Percentiles rank a stretch among this genome's conserved stretches.
These are phyloP conservation scores for Meda fulgida DNA, from an alignment of 2,797 vertebrate genomes.

Conservation along the genomic window DNA sequence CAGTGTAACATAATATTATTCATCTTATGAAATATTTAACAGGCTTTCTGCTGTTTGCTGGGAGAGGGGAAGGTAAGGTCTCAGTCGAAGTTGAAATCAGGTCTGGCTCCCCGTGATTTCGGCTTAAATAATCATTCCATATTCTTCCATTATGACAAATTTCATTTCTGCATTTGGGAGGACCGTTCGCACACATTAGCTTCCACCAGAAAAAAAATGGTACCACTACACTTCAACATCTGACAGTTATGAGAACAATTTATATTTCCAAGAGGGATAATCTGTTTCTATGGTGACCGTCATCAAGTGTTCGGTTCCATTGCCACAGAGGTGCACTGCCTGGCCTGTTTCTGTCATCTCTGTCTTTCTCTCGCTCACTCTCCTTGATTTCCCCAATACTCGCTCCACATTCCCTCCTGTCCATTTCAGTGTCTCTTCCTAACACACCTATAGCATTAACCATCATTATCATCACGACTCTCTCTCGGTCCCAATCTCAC, in stretches of 20 bases:
- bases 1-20: constrained; percentile 59
- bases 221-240: constrained; percentile 51
- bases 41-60: constrained; percentile 59
- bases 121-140: constrained; percentile 59
- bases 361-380: constrained; percentile 29
- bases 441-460: constrained; percentile 38
- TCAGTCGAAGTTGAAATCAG: constrained; percentile 31
- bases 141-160: constrained; percentile 53
- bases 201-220: constrained; percentile 30
- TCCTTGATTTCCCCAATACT: constrained; percentile 11
- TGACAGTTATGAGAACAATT: constrained; percentile 72
- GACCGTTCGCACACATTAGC: constrained; percentile 46
- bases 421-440: constrained; percentile 28
- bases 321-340: constrained; percentile 59
- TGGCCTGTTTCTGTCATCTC: constrained; percentile 65
- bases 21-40: constrained; percentile 65
- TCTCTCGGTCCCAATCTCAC: background rate
- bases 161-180: constrained; percentile 55
- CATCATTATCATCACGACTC: constrained; percentile 29
- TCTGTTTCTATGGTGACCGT: constrained; percentile 87
- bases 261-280: constrained; percentile 73
- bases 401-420: constrained; percentile 3
- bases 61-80: constrained; percentile 42
- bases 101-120: constrained; percentile 45
- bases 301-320: constrained; percentile 72